Conservation (phyloP, 2,797 vertebrate genomes). For the Halcyon badia region DNA sequence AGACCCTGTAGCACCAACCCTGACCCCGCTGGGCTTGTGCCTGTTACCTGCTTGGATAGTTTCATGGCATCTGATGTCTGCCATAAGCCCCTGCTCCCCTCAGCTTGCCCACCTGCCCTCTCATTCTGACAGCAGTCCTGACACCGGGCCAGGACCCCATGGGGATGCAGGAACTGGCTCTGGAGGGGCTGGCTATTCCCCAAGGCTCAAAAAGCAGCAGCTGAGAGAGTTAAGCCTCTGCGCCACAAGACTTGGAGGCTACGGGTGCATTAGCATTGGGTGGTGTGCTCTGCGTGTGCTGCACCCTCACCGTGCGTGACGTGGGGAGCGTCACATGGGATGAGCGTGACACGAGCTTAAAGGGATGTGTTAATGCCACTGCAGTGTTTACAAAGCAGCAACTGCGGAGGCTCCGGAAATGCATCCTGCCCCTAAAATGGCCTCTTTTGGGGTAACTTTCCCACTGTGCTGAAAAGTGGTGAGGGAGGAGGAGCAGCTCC, state of each 20-base stretch:
- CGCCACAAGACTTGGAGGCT: neutral
- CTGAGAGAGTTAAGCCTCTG: accelerated
- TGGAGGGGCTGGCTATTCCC: neutral
- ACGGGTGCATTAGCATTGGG: accelerated
- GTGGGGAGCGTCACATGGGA: accelerated
- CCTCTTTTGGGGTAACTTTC: neutral
- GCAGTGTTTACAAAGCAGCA: accelerated
- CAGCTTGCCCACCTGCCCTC: neutral
- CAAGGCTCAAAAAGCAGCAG: neutral
- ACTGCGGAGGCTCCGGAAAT: neutral
- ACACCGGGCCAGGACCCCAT: accelerated
- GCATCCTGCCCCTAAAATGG: neutral
- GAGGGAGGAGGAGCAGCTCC: neutral
- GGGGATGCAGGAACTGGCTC: neutral
- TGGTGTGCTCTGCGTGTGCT: accelerated
- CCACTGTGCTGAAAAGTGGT: accelerated
- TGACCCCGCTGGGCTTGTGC: neutral
- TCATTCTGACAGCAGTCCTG: accelerated
- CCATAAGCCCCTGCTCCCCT: neutral
- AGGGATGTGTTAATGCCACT: accelerated
- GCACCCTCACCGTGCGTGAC: accelerated
- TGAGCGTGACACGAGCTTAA: neutral
- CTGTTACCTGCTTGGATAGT: conserved; percentile 47
- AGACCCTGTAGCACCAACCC: neutral
- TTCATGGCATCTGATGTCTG: conserved; percentile 14